phyloP scores from a whole-genome alignment of 2,888 invertebrate species.

The Folsomia manolachei region DNA sequence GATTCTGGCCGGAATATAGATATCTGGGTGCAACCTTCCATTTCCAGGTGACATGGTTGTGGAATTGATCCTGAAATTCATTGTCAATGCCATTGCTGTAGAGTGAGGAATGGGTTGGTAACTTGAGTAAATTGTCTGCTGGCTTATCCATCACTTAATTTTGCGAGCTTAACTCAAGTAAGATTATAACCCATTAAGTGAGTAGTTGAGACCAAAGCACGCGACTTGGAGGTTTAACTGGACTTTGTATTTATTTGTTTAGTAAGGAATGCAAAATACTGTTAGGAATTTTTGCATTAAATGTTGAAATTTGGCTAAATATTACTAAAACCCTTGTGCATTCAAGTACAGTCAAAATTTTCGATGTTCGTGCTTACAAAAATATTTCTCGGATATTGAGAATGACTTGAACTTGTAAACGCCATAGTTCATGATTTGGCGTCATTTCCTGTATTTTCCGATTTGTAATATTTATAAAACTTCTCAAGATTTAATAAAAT shows the following conservation, averaged over 20 bases:
- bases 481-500: not conserved
- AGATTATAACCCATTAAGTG: too few relatives aligned
- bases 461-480: too few relatives aligned
- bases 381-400: not conserved
- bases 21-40: not conserved
- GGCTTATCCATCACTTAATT: not conserved
- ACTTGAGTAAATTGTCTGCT: not conserved
- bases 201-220: too few relatives aligned
- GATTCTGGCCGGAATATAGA: not conserved
- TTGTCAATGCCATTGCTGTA: slow-evolving; percentile 1
- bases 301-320: too few relatives aligned
- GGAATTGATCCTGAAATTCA: not conserved
- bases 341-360: too few relatives aligned
- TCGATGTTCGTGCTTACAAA: not conserved
- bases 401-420: too few relatives aligned
- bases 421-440: too few relatives aligned
- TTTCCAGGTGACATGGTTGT: not conserved
- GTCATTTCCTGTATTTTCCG: too few relatives aligned
- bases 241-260: not conserved
- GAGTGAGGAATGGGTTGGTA: too few relatives aligned
- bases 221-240: too few relatives aligned
- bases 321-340: too few relatives aligned
- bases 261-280: not conserved
- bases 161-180: not conserved
- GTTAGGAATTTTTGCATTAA: not conserved